Conservation (phyloP, 2,888 invertebrate species). For the Himalopsyche kuldschensis region DNA sequence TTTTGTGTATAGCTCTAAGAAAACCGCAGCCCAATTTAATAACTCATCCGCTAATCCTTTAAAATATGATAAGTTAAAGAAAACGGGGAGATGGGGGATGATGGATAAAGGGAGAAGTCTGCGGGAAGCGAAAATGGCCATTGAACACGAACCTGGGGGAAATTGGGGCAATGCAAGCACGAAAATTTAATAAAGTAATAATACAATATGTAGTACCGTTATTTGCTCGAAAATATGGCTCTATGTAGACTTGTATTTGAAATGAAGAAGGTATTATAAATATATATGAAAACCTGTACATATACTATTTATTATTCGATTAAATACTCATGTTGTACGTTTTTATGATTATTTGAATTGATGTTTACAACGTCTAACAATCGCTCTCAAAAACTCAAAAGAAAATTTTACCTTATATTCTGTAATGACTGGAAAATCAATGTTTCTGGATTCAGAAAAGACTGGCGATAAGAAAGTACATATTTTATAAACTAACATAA, state of each 20-base stretch:
- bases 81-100: background rate
- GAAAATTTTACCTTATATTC: too few species aligned
- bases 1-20: background rate
- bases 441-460: too few species aligned
- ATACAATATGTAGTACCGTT: background rate
- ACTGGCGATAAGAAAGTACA: too few species aligned
- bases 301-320: too few species aligned
- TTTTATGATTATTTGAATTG: too few species aligned
- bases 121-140: background rate
- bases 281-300: too few species aligned
- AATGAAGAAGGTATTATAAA: too few species aligned
- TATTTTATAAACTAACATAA: too few species aligned
- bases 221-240: background rate
- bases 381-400: too few species aligned
- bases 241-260: background rate
- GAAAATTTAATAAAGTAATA: background rate
- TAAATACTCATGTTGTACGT: too few species aligned
- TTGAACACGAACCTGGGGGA: background rate
- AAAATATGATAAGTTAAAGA: conserved; percentile 2
- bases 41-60: background rate
- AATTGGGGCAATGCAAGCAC: background rate
- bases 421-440: too few species aligned
- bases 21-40: background rate
- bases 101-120: background rate
- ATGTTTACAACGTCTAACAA: too few species aligned